Evolutionary conservation across 2,888 invertebrate species (phyloP).

Genomic region (Allacma fusca): DNA sequence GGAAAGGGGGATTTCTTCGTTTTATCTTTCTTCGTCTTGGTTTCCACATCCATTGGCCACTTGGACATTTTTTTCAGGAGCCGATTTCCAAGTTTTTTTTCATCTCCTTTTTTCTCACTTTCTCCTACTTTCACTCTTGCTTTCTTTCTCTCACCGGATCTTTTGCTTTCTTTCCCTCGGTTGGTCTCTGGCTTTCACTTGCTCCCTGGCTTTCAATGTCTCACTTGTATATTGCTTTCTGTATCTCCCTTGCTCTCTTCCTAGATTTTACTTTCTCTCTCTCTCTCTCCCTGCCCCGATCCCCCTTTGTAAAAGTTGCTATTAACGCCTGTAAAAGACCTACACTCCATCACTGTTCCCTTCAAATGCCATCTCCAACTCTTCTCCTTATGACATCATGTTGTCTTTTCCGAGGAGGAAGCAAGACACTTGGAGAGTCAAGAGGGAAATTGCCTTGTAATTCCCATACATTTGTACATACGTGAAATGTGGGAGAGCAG

Average conservation of each 20-base stretch:
- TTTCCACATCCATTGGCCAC: slow-evolving; percentile 32
- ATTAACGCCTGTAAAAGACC: slow-evolving; percentile 4
- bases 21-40: slow-evolving; percentile 3
- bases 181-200: no score
- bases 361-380: slow-evolving; percentile 15
- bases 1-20: slow-evolving; percentile 21
- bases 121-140: background rate
- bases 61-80: slow-evolving; percentile 26
- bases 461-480: no score
- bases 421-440: background rate
- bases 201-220: no score
- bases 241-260: no score
- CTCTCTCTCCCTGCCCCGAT: background rate
- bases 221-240: no score
- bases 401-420: background rate
- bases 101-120: background rate
- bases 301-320: background rate
- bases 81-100: slow-evolving; percentile 25
- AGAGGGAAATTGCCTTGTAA: no score
- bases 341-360: slow-evolving; percentile 4
- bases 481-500: no score
- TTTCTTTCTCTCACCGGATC: slow-evolving; percentile 1
- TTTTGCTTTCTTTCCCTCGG: no score
- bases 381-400: background rate
- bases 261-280: background rate